Percentiles rank a stretch among this genome's conserved stretches.
Evolutionary conservation across 2,888 invertebrate species (phyloP).

Genomic region (Craniophora ligustri): DNA sequence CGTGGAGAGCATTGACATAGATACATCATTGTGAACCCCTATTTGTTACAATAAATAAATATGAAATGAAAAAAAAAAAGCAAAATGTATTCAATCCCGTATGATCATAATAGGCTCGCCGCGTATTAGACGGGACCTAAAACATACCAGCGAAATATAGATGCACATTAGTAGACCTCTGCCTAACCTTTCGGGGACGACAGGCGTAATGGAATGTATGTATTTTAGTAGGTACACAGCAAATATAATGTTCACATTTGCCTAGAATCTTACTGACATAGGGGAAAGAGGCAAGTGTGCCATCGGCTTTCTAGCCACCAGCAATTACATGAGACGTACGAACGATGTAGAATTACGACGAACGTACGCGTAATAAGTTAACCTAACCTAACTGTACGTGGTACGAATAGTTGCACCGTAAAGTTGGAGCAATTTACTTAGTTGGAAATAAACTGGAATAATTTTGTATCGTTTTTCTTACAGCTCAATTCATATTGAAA

Average conservation of each 20-base stretch:
- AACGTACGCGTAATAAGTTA: conserved; percentile 14
- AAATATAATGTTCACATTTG: neutral
- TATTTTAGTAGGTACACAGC: neutral
- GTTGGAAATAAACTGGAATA: neutral
- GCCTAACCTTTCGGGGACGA: too few species aligned
- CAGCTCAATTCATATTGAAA: too few species aligned
- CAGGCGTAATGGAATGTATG: too few species aligned
- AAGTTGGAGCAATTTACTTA: neutral
- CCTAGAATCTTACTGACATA: conserved; percentile 11
- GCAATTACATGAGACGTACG: conserved; percentile 49
- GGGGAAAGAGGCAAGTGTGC: conserved; percentile 58
- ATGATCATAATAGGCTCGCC: too few species aligned
- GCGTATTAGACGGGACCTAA: too few species aligned
- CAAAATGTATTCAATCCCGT: too few species aligned
- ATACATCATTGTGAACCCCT: too few species aligned
- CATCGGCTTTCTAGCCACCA: conserved; percentile 57
- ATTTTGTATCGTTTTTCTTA: neutral
- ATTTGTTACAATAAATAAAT: too few species aligned
- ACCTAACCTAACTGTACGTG: conserved; percentile 13
- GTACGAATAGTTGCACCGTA: neutral
- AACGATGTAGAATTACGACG: conserved; percentile 36
- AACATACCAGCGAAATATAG: too few species aligned
- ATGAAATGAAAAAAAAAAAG: too few species aligned
- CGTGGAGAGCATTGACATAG: too few species aligned
- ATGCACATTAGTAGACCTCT: too few species aligned